Evolutionary conservation across 2,888 invertebrate genomes (phyloP), one percentile per base, ranked within the genome.

Genomic region (Belgica antarctica): DNA sequence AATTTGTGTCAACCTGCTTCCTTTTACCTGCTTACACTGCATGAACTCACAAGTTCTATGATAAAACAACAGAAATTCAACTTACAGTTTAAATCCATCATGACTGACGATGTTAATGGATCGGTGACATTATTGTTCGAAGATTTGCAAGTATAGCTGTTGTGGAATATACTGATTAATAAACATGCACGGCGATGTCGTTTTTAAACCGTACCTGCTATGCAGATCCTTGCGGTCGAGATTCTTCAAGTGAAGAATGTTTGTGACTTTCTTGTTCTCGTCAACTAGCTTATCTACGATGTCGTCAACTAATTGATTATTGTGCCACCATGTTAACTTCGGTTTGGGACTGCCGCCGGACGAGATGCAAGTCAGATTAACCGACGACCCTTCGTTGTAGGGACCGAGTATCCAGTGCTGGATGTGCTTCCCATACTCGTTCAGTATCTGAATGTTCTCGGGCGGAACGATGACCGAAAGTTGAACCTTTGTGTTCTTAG

Each of bases 351-450:
- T 83, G 73, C 90, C 90, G 82, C 89, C 90, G 74, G 86, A 86
- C 70, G 88, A 87, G 73, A 89, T 88, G 78, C 91, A 91, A 73
- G 87, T 87, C 72, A 65, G 47, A 28, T 65, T 65, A 27, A 65
- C 83, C n/a, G 86, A 85, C 68, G 87, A 85, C 24, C 90, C 90
- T 77, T 90, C 87, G 77, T 86, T 88, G 81, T 89, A 91, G 2
- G 90, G 90, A 15, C 90, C 89, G 72, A 90, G 85, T 73, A 85
- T 85, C 75, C 88, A 86, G 75, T 86, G 83, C 17, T 85, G 85
- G 73, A 89, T 86, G 75, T 87, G 84, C 12, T 83, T 82, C 62
- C 89, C 88, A 74, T 86, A 86, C 75, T 88, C 87, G 76, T 89
- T 86, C 74, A 89, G 82, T 73, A 90, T 87, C 79, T 86, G 87